Evolutionary conservation across 2,888 invertebrate genomes (phyloP), one percentile per base, ranked within the genome.

Genomic region (Agriopis marginaria): DNA sequence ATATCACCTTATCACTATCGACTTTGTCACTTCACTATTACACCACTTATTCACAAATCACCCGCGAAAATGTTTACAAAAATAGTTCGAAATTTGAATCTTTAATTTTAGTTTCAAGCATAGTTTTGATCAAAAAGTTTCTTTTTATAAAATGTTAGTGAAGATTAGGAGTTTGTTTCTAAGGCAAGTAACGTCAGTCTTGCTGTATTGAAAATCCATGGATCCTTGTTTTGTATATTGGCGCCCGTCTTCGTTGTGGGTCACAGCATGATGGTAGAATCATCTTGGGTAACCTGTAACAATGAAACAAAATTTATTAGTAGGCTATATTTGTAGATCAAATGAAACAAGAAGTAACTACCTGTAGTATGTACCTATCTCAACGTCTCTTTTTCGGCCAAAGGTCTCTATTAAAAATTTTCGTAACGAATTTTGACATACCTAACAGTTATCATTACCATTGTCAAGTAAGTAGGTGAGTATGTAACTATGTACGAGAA

Each of bases 171-270:
- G 75, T 88, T 86, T 81, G 83, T 87, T 79, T 83, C 84, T 87
- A 93, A 92, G 92, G 92, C 92, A 86, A 86, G 79, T 77, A 79
- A 77, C 76, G 77, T 90, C 90, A 92, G 90, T 92, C 91, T 93
- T 90, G 80, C 76, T 32, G 68, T 68, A 42, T 63, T 53, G 68
- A 50, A 61, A 64, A 68, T 73, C 72, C 74, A 63, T 68, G 42
- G 49, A 44, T 50, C 40, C 59, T 63, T 54, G 59, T 59, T 47
- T 63, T 51, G n/a, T 47, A 47, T 53, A 42, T 68, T 75, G 72
- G 63, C 67, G 62, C 40, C 51, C 75, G 76, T 77, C 77, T 72
- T 74, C 70, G 80, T 63, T 66, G 64, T 75, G 75, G 76, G 74
- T 79, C 81, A 75, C 76, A 71, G 70, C 75, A 77, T 79, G 78